Conservation (phyloP, 2,113 vertebrate species). For the Ceuthmochares aereus region DNA sequence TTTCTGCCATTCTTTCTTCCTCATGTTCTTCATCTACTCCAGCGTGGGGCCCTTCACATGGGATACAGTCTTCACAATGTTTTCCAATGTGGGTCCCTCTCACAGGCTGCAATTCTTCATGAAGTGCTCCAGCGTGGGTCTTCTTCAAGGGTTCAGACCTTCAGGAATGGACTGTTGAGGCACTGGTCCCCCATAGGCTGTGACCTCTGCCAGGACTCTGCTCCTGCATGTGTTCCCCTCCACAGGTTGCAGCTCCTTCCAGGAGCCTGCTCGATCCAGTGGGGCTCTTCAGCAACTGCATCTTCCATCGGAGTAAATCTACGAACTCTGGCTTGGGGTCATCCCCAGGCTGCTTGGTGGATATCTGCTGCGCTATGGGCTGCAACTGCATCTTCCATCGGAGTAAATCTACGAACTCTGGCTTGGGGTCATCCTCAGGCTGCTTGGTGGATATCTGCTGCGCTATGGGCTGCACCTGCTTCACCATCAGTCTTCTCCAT, state of each 20-base stretch:
- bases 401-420: too few species aligned
- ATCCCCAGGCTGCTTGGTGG: neutral
- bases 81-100: neutral
- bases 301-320: too few species aligned
- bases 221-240: neutral
- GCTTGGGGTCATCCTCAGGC: fast-evolving
- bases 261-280: neutral
- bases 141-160: too few species aligned
- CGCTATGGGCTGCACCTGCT: neutral
- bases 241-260: neutral
- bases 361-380: neutral
- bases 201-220: neutral
- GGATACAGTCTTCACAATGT: neutral
- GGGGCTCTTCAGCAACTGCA: neutral
- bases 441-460: neutral
- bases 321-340: fast-evolving
- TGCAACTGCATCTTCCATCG: too few species aligned
- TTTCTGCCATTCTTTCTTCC: neutral
- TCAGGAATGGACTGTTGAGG: too few species aligned
- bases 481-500: neutral
- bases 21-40: neutral
- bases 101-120: neutral
- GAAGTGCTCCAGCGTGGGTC: too few species aligned
- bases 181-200: too few species aligned
- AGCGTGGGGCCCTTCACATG: too few species aligned